Evolutionary conservation across 2,113 vertebrate species (phyloP).

Genomic region (Siphamia tubifer): DNA sequence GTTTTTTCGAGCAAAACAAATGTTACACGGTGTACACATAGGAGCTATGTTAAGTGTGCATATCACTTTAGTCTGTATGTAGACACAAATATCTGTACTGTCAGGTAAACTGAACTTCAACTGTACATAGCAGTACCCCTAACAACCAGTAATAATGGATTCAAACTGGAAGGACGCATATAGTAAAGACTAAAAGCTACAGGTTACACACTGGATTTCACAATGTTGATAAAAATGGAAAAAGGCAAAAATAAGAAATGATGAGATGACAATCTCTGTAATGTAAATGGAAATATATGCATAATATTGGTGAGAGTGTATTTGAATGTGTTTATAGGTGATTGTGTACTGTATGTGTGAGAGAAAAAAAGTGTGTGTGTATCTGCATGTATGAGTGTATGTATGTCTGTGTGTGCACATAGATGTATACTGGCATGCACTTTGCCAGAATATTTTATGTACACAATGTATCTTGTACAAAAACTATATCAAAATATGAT

Average conservation of each 20-base stretch:
- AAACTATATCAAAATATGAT: slow-evolving; percentile 82
- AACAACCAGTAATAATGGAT: slow-evolving; percentile 31
- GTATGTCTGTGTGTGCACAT: slow-evolving; percentile 44
- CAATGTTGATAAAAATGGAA: slow-evolving; percentile 33
- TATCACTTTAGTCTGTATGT: slow-evolving; percentile 31
- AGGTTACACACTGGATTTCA: slow-evolving; percentile 29
- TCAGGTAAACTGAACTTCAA: slow-evolving; percentile 44
- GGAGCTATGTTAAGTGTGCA: slow-evolving; percentile 48
- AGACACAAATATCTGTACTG: slow-evolving; percentile 45
- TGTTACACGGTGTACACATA: slow-evolving; percentile 57
- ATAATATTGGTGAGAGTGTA: slow-evolving; percentile 64
- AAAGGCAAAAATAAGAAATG: slow-evolving; percentile 50
- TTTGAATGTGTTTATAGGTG: slow-evolving; percentile 65
- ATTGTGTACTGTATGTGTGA: slow-evolving; percentile 20
- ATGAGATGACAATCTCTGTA: slow-evolving; percentile 82
- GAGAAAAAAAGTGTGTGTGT: slow-evolving; percentile 7
- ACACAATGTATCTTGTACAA: slow-evolving; percentile 83
- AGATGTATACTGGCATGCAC: slow-evolving; percentile 70
- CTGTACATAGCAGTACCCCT: slow-evolving; percentile 73
- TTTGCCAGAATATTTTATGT: slow-evolving; percentile 81
- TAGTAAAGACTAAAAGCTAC: slow-evolving; percentile 15
- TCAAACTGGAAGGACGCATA: slow-evolving; percentile 42
- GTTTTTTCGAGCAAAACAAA: slow-evolving; percentile 54
- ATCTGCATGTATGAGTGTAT: slow-evolving; percentile 53
- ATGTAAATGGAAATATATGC: slow-evolving; percentile 75